A percentile compares a stretch with the other conserved stretches of the same genome.
These are phyloP conservation scores for Nothocercus julius DNA, from an alignment of 2,113 vertebrate species.

Conservation along the genomic window DNA sequence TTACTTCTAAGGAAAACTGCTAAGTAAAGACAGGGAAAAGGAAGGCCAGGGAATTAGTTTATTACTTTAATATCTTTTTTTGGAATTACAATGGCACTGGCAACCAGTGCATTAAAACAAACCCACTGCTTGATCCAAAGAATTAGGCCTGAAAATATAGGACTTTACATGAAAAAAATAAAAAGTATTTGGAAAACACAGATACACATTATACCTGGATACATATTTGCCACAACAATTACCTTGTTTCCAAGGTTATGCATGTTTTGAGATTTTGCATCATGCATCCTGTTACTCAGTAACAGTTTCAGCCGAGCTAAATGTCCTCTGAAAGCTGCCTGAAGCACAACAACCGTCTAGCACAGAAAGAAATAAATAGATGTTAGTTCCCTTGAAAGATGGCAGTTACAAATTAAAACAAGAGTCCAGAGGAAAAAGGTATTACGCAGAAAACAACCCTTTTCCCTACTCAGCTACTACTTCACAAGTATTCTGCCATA, in stretches of 20 bases:
- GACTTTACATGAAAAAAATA: background rate
- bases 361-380: background rate
- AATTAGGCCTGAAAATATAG: background rate
- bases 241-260: slow-evolving; percentile 44
- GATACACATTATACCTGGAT: background rate
- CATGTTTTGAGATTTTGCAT: background rate
- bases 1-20: background rate
- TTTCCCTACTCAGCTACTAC: background rate
- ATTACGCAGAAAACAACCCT: background rate
- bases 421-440: background rate
- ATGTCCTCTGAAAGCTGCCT: slow-evolving; percentile 85
- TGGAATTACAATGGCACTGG: background rate
- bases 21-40: background rate
- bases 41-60: background rate
- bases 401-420: background rate
- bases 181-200: background rate
- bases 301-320: slow-evolving; percentile 75
- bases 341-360: slow-evolving; percentile 80
- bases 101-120: background rate
- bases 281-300: background rate
- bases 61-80: background rate
- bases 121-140: background rate
- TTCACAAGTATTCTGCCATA: background rate
- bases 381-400: background rate
- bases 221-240: background rate